These are phyloP conservation scores for Pimephales promelas DNA, from an alignment of 2,113 vertebrate species.

Conservation along the genomic window DNA sequence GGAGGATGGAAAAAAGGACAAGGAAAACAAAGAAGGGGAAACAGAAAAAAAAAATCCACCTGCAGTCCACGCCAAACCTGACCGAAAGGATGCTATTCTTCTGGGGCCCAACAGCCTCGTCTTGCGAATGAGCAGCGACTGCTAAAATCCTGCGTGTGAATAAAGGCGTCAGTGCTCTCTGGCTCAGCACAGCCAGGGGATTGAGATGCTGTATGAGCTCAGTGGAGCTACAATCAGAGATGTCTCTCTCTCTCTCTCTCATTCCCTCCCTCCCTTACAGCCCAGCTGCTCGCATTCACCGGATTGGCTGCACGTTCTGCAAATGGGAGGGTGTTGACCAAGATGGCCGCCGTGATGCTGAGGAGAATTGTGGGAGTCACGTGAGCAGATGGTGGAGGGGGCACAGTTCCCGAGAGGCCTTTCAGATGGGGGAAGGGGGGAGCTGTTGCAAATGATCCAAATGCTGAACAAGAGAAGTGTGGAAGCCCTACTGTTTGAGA, in stretches of 20 bases:
- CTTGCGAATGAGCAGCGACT: conserved; percentile 45
- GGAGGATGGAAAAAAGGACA: conserved; percentile 53
- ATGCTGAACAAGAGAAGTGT: conserved; percentile 33
- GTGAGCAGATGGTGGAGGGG: conserved; percentile 85
- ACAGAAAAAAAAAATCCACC: conserved; percentile 52
- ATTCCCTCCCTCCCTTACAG: conserved; percentile 60
- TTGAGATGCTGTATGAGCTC: conserved; percentile 64
- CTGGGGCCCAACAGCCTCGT: conserved; percentile 48
- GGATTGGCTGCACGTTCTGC: conserved; percentile 84
- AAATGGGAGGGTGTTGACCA: conserved; percentile 94
- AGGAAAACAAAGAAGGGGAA: conserved; percentile 21
- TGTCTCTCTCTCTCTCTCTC: conserved; percentile 37
- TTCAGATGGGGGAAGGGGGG: conserved; percentile 33
- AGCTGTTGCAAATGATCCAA: conserved; percentile 75
- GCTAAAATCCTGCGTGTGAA: conserved; percentile 57
- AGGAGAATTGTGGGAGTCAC: conserved; percentile 85
- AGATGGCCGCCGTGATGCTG: conserved; percentile 91
- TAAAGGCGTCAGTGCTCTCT: conserved; percentile 56
- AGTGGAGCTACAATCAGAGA: conserved; percentile 61
- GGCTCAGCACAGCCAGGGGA: conserved; percentile 52
- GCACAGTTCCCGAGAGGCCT: conserved; percentile 35
- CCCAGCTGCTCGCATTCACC: conserved; percentile 66
- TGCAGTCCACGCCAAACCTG: conserved; percentile 61
- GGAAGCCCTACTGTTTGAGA: conserved; percentile 20
- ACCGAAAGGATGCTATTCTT: conserved; percentile 59